Conservation (phyloP, 2,888 invertebrate genomes). For the Chironomus tentans region DNA sequence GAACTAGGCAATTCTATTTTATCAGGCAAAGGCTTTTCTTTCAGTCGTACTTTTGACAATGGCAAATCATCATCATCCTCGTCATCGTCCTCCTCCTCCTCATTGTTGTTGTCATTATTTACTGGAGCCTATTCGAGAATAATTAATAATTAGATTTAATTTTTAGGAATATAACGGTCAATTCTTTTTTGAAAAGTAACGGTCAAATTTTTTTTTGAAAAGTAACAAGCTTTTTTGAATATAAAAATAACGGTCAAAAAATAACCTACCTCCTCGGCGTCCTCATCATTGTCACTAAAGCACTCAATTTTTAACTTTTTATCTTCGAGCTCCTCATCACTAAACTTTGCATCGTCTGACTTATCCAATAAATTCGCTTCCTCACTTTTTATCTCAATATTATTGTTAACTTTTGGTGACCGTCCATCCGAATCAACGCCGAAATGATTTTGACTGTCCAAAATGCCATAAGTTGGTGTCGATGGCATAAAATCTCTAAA, state of each 20-base stretch:
- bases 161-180: no score
- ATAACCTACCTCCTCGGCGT: conserved; percentile 41
- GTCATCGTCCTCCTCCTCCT: conserved; percentile 39
- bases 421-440: conserved; percentile 25
- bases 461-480: conserved; percentile 30
- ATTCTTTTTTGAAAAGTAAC: no score
- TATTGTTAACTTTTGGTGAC: background rate
- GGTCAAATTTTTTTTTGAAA: no score
- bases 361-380: conserved; percentile 34
- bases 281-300: conserved; percentile 40
- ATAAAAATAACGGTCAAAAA: no score
- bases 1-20: conserved; percentile 40
- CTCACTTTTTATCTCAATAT: conserved; percentile 30
- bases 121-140: no score
- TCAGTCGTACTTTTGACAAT: conserved; percentile 53
- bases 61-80: conserved; percentile 60
- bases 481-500: conserved; percentile 71
- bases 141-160: no score
- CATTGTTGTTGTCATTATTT: no score
- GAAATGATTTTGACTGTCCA: conserved; percentile 41
- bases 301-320: conserved; percentile 47
- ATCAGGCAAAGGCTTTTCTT: conserved; percentile 40
- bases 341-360: conserved; percentile 45
- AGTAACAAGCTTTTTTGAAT: no score
- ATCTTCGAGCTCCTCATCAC: conserved; percentile 29